Conservation (phyloP, 2,888 invertebrate genomes). For the Venustoraphidia nigricollis region DNA sequence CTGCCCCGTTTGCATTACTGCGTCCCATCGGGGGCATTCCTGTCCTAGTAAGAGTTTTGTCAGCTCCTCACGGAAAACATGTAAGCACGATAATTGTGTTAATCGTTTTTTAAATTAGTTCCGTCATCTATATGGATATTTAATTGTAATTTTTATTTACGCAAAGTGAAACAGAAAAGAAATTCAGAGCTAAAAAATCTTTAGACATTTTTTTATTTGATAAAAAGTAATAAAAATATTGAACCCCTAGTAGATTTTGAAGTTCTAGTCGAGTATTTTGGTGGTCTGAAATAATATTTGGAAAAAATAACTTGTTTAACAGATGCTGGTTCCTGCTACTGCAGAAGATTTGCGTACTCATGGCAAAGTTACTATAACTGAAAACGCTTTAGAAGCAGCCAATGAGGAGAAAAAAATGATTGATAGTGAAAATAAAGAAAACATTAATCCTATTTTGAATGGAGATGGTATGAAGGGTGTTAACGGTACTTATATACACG, state of each 20-base stretch:
- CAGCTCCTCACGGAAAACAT: slow-evolving; percentile 36
- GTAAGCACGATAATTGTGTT: slow-evolving; percentile 17
- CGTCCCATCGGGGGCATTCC: slow-evolving; percentile 50
- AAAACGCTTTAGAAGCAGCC: slow-evolving; percentile 12
- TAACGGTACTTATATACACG: too few species aligned
- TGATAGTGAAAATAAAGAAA: too few species aligned
- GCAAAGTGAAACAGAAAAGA: not conserved
- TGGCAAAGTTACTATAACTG: slow-evolving; percentile 38
- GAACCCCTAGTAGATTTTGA: too few species aligned
- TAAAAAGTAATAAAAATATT: too few species aligned
- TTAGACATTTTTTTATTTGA: too few species aligned
- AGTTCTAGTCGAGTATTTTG: too few species aligned
- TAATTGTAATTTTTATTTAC: not conserved
- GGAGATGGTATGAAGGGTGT: too few species aligned
- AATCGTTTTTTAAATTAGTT: not conserved
- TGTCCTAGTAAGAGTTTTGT: slow-evolving; percentile 50
- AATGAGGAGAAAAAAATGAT: slow-evolving; percentile 5
- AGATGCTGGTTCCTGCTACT: slow-evolving; percentile 57
- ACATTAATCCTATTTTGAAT: too few species aligned
- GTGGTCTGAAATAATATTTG: too few species aligned
- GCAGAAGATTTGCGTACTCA: slow-evolving; percentile 51
- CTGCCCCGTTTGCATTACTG: slow-evolving; percentile 48
- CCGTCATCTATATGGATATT: not conserved
- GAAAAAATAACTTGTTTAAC: not conserved
- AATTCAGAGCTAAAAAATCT: not conserved